phyloP scores from a whole-genome alignment of 2,888 invertebrate genomes.

The Mystacides longicornis region DNA sequence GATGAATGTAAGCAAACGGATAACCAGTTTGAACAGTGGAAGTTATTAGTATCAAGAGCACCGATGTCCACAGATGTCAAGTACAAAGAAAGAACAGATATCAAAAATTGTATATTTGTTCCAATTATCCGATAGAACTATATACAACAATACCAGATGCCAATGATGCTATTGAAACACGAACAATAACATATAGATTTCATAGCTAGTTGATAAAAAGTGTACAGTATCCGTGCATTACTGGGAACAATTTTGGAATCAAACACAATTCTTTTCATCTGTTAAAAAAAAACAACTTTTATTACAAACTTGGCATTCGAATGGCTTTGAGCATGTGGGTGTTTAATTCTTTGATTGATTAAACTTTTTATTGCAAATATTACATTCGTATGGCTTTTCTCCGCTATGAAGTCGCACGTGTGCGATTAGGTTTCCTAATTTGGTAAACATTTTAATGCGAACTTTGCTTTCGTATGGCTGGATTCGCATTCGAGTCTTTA shows the following conservation, averaged over 20 bases:
- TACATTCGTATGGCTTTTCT: too few species aligned
- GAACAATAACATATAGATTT: slow-evolving; percentile 14
- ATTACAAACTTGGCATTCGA: too few species aligned
- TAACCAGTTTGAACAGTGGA: slow-evolving; percentile 25
- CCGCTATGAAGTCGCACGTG: too few species aligned
- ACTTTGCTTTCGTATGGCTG: too few species aligned
- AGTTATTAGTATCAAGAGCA: slow-evolving; percentile 15
- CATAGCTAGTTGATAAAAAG: not conserved
- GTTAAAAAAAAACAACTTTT: not conserved
- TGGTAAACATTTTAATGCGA: too few species aligned
- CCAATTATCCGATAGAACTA: slow-evolving; percentile 19
- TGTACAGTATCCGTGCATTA: not conserved
- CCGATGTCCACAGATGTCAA: slow-evolving; percentile 23
- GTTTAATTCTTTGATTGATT: too few species aligned
- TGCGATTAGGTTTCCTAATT: too few species aligned
- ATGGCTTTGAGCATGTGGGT: too few species aligned
- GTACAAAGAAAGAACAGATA: slow-evolving; percentile 15
- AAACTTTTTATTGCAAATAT: too few species aligned
- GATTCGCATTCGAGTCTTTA: too few species aligned
- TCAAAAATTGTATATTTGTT: slow-evolving; percentile 12
- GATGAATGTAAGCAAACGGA: slow-evolving; percentile 20
- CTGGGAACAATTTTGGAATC: slow-evolving; percentile 4
- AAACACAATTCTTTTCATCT: not conserved
- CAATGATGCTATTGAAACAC: slow-evolving; percentile 8
- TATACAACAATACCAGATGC: slow-evolving; percentile 11